Percentiles rank a stretch among this genome's conserved stretches.
These are phyloP conservation scores for Streblospio benedicti DNA, from an alignment of 1,140 invertebrate genomes.

Conservation along the genomic window DNA sequence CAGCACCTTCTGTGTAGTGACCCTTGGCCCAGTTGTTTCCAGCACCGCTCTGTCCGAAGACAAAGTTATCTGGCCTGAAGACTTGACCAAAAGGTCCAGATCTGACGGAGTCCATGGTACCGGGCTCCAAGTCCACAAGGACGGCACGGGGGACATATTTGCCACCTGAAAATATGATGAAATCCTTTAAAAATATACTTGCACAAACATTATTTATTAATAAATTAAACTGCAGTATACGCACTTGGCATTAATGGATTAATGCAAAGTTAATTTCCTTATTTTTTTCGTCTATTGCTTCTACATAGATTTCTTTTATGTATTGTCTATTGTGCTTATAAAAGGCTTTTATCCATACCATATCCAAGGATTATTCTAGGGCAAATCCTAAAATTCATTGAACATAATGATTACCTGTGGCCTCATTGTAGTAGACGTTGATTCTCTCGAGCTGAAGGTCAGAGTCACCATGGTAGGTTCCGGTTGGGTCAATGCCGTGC, in stretches of 20 bases:
- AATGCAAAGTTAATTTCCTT: background rate
- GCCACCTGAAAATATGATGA: conserved; percentile 46
- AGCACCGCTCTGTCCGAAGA: conserved; percentile 70
- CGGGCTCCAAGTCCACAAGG: conserved; percentile 84
- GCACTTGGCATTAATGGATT: background rate
- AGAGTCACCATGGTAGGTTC: conserved; percentile 50
- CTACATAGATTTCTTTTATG: background rate
- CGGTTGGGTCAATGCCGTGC: conserved; percentile 51
- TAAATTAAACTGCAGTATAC: background rate
- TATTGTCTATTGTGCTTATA: background rate
- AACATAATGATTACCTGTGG: conserved; percentile 34
- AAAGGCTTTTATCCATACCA: background rate
- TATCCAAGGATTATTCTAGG: too few species aligned
- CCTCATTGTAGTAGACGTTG: conserved; percentile 52
- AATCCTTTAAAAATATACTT: background rate
- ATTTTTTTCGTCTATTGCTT: background rate
- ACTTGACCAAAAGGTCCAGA: conserved; percentile 77
- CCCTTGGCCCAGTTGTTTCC: conserved; percentile 88
- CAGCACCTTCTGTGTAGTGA: conserved; percentile 82
- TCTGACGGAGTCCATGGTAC: conserved; percentile 87
- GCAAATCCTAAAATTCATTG: too few species aligned
- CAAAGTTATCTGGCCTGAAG: conserved; percentile 84
- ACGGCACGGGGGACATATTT: conserved; percentile 89
- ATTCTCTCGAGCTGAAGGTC: conserved; percentile 51
- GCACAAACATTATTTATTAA: background rate